Base-by-base conservation (phyloP, 2,113 vertebrate species). In the Heloderma charlesbogerti region DNA sequence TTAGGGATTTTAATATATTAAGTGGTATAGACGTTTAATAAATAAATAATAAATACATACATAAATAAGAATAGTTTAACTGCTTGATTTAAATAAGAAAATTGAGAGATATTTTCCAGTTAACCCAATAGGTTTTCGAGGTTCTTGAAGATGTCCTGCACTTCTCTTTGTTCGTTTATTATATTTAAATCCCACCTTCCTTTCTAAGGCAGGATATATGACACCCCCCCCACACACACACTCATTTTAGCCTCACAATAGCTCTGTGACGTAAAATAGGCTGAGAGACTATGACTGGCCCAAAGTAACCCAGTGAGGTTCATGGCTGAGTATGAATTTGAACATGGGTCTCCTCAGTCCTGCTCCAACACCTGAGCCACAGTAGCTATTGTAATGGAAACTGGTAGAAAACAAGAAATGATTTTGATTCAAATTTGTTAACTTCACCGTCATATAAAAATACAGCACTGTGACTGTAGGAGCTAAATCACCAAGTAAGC, bases 81-180 rank as follows among this genome's bases (percentile, higher is more conserved):
- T 93, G 51, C 6, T 84, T 89, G 88, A 3, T 75, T 91, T 84
- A 91, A 88, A 91, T 84, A 40, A 87, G 81, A 77, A 91, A 84
- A 22, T n/a, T 6, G 60, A 91, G 37, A 93, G 80, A 40, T 84
- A 91, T 93, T 91, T 94, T 93, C 72, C 25, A 89, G 89, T 93
- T 96, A 91, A 89, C 54, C 80, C 43, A 40, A 71, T 78, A 83
- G n/a, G 6, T 29, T 87, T 31, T 75, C n/a, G 31, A 6, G 34
- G 63, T 3, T 84, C 2, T 25, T 7, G 57, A 34, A 27, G 4
- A n/a, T 75, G 34, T 84, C 75, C 3, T 85, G 13, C 67, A 69
- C 18, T 10, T 51, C 54, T 86, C 18, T 15, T 78, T 45, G 29
- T 51, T 72, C 51, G 43, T 20, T 75, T 75, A 43, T 12, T 79